phyloP scores from a whole-genome alignment of 2,888 invertebrate species.

The Baronia brevicornis region DNA sequence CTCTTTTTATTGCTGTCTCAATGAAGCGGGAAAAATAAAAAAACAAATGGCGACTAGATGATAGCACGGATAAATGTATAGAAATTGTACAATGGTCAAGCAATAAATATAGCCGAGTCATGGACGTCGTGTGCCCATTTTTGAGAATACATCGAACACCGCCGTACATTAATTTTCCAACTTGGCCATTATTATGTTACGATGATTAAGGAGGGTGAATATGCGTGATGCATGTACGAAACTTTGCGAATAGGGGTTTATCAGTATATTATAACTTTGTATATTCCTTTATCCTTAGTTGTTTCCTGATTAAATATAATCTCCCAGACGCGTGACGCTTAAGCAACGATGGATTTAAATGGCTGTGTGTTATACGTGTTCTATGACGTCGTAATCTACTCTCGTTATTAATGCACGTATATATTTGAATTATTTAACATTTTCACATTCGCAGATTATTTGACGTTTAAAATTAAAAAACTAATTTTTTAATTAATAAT shows the following conservation, averaged over 20 bases:
- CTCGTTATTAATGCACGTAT: slow-evolving; percentile 4
- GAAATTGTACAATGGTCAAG: slow-evolving; percentile 14
- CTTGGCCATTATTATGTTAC: slow-evolving; percentile 6
- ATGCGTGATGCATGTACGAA: slow-evolving; percentile 8
- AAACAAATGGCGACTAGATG: slow-evolving; percentile 12
- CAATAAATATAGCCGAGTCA: slow-evolving; percentile 11
- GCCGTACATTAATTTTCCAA: slow-evolving; percentile 10
- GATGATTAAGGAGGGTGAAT: slow-evolving; percentile 11
- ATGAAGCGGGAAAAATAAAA: slow-evolving; percentile 14
- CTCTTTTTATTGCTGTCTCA: slow-evolving; percentile 8
- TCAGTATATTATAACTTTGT: slow-evolving; percentile 12
- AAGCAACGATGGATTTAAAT: slow-evolving; percentile 36
- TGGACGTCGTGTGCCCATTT: slow-evolving; percentile 5
- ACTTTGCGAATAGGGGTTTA: slow-evolving; percentile 14
- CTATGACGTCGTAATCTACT: slow-evolving; percentile 1
- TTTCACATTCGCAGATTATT: no score
- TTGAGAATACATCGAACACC: slow-evolving; percentile 5
- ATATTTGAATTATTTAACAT: no score
- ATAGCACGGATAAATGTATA: slow-evolving; percentile 9
- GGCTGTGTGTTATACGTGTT: slow-evolving; percentile 10
- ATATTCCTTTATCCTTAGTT: slow-evolving; percentile 26
- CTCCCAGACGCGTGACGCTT: slow-evolving; percentile 29
- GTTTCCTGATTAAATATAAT: slow-evolving; percentile 42
- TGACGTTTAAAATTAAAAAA: no score
- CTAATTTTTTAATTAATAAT: no score